Evolutionary conservation across 2,888 invertebrate species (phyloP), one percentile per base, ranked within the genome.

Genomic region (Eutolmus rufibarbis): DNA sequence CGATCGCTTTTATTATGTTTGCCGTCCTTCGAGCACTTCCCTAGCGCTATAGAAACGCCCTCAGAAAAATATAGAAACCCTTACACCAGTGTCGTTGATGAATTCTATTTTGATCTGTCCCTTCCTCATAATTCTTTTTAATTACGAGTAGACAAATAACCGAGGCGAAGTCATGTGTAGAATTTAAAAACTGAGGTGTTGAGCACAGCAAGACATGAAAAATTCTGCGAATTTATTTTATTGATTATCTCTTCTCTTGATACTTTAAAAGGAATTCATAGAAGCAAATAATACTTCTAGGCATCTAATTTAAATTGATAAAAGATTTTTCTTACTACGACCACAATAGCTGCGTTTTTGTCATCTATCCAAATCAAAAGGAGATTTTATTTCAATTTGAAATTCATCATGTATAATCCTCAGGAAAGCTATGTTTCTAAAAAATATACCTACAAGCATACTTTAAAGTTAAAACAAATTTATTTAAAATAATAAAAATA

Each of bases 1-100:
- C 43, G 57, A 66, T 66, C 19, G 14, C 37, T 84, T 84, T 84
- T 28, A 40, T 84, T 37, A 40, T 57, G 66, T 84, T 84, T 66
- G 74, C 51, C 56, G 12, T 81, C 37, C 56, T 56, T 81, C 66
- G 23, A 66, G 19, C 66, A 23, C 12, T 66, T 23, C 66, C 66
- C 28, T 12, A 9, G 12, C 1, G 28, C 23, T 66, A 23, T 28
- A 28, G 66, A 28, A 23, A 19, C 23, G 12, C 12, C 23, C 23
- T 23, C 9, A 19, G 28, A 7, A 66, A 14, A 8, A 23, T 66
- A 12, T 28, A 8, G 12, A 66, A 66, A 23, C 2, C 9, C 23
- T 66, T 28, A 9, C 28, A 66, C 12, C 28, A 23, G 66, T 14
- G 19, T 9, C 23, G 7, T 66, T 66, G 28, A 66, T 66, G 12